Evolutionary conservation across 1,140 invertebrate genomes (phyloP), one percentile per base, ranked within the genome.

Genomic region (Aphelenchoides avenae): DNA sequence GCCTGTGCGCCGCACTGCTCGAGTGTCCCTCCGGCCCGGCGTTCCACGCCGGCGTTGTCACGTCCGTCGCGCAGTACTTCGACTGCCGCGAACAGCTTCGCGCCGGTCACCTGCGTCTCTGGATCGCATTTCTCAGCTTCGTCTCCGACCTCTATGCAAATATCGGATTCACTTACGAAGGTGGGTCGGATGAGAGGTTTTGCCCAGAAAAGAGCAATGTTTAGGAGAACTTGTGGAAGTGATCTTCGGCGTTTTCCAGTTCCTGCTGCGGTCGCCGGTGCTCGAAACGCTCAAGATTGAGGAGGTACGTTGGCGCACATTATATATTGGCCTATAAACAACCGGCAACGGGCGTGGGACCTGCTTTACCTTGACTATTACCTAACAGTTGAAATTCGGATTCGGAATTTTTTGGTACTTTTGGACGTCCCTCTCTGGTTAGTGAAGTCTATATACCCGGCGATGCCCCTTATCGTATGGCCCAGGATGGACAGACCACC

Each of bases 241-340:
- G 11, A 57, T 73, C 15, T 73, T 75, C 42, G 52, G 65, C 13
- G 48, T 70, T 49, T 75, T 75, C 44, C 54, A 75, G 34, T 73
- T 70, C 37, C 49, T 73, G 43, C 65, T 73, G 6, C 53, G 65
- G 30, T 36, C 57, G 15, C 61, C 64, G 22, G 56, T 73, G 42
- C 52, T 73, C 13, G 72, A 73, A 20, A 29, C 46, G 29, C 49
- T 73, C 1, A 73, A 75, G 46, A 73, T 73, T 51, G 73, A 73
- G 70, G 71, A 73, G 42, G 60, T 73, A 50, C 52, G 69, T 30
- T 50, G n/a, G n/a, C n/a, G n/a, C n/a, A n/a, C n/a, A n/a, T n/a
- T n/a, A n/a, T n/a, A n/a, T n/a, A n/a, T n/a, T n/a, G n/a, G n/a
- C n/a, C n/a, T n/a, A n/a, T n/a, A n/a, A n/a, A n/a, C n/a, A n/a